These are phyloP conservation scores for Armadillidium nasatum DNA, from an alignment of 1,140 invertebrate genomes.

Conservation along the genomic window DNA sequence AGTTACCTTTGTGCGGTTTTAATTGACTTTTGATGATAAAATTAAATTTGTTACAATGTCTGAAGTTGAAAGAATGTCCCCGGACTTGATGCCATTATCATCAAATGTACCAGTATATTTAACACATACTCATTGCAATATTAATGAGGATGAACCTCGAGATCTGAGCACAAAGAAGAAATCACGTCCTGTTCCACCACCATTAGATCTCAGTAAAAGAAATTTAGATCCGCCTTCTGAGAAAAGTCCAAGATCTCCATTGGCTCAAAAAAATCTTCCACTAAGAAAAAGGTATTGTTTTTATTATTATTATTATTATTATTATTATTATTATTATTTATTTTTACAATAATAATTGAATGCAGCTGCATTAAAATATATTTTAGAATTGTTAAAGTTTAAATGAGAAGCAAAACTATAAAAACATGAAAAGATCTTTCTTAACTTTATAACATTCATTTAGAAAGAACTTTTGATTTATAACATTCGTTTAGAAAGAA, in stretches of 20 bases:
- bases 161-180: slow-evolving; percentile 9
- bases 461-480: no score
- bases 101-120: background rate
- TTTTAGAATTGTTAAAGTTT: no score
- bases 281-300: slow-evolving; percentile 45
- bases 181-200: slow-evolving; percentile 45
- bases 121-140: background rate
- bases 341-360: no score
- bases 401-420: no score
- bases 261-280: slow-evolving; percentile 45
- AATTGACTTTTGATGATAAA: no score
- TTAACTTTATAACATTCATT: no score
- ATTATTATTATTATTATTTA: no score
- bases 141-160: background rate
- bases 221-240: slow-evolving; percentile 38
- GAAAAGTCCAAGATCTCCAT: slow-evolving; percentile 40
- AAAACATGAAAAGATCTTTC: no score
- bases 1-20: no score
- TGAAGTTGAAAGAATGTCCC: background rate
- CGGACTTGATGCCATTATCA: background rate
- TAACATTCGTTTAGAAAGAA: no score
- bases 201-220: slow-evolving; percentile 45
- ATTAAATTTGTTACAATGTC: background rate
- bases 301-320: no score
- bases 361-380: no score